A percentile compares a stretch with the other conserved stretches of the same genome.
Evolutionary conservation across 2,888 invertebrate species (phyloP).

Genomic region (Prosopocoilus inquinatus): DNA sequence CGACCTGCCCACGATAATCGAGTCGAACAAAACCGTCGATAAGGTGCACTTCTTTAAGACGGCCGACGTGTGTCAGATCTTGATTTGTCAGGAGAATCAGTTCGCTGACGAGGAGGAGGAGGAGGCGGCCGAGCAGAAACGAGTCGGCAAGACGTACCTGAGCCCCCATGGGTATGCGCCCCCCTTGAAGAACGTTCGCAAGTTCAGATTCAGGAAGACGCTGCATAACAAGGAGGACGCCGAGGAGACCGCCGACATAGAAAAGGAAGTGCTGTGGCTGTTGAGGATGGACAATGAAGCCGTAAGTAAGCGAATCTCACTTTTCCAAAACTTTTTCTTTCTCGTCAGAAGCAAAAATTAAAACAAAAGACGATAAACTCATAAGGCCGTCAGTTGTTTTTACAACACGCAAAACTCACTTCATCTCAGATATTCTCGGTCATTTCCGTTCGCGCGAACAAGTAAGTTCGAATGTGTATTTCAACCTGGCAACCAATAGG

Average conservation of each 20-base stretch:
- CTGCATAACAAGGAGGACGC: slow-evolving; percentile 61
- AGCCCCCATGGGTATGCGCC: slow-evolving; percentile 68
- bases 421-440: no score
- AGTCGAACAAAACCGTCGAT: slow-evolving; percentile 68
- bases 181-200: slow-evolving; percentile 69
- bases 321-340: no score
- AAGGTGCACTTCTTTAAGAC: slow-evolving; percentile 69
- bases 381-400: no score
- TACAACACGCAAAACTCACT: no score
- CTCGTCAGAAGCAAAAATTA: no score
- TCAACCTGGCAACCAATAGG: no score
- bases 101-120: slow-evolving; percentile 28
- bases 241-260: slow-evolving; percentile 65
- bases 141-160: slow-evolving; percentile 11
- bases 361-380: no score
- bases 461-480: no score
- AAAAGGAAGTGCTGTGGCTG: slow-evolving; percentile 64
- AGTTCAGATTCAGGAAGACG: slow-evolving; percentile 64
- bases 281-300: slow-evolving; percentile 65
- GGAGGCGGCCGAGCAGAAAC: slow-evolving; percentile 12
- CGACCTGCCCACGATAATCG: slow-evolving; percentile 64
- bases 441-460: no score
- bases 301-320: no score
- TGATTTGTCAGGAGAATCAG: slow-evolving; percentile 55
- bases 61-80: slow-evolving; percentile 64